Base-by-base conservation (phyloP, 2,888 invertebrate genomes). In the Perizoma flavofasciatum region DNA sequence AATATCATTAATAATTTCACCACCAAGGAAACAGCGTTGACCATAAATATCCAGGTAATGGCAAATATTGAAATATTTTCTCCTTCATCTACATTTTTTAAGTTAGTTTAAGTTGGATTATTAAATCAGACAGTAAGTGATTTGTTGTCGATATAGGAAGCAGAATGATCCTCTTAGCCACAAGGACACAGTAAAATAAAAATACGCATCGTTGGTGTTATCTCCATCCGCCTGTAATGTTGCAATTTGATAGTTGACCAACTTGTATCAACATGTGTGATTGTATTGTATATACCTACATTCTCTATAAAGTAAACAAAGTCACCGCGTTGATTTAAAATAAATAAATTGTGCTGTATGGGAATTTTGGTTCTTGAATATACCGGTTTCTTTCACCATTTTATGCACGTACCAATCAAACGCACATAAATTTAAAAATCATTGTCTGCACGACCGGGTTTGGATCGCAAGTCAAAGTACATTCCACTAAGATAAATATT, bases 151-250 rank as follows among this genome's bases (percentile, higher is more conserved):
- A 78, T 89, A 89, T 89, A 88, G 81, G 77, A 73, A 74, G 74
- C 79, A 81, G 84, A 86, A 86, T 87, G 88, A 86, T 85, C 81
- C 82, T 85, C 85, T 82, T 80, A 75, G 75, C 78, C 81, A 77
- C 83, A 86, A 86, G 83, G 86, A 88, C 86, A 82, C 74, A 78
- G 77, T 81, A 79, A 83, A 88, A 87, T 83, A 86, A 87, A 87
- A 86, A 78, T 81, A 82, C 76, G 74, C 65, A 74, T 77, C 80
- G 80, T 77, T 79, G 77, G 72, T 74, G 61, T 82, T 85, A 82
- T 81, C 75, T 70, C 46, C 71, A 76, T 79, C 78, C 78, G 74
- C 70, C 69, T 75, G 65, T 73, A 72, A 72, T 4, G 68, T 68
- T 72, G 71, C 66, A 75, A 73, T 78, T 77, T 74, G 79, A 80